Evolutionary conservation across 2,113 vertebrate genomes (phyloP).

Genomic region (Mixornis gularis): DNA sequence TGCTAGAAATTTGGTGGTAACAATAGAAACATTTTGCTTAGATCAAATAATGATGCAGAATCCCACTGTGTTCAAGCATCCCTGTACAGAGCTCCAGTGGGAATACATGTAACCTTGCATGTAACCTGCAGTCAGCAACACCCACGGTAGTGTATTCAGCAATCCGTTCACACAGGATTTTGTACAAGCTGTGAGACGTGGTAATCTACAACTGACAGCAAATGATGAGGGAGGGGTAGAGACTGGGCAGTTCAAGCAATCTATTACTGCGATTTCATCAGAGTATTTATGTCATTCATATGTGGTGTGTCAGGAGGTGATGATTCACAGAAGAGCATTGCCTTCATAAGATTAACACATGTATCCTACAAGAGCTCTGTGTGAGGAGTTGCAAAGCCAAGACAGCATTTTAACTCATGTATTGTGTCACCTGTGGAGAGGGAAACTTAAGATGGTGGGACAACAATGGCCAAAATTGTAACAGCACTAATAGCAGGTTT

Average conservation of each 20-base stretch:
- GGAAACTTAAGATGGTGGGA: neutral
- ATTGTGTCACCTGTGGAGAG: neutral
- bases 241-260: neutral
- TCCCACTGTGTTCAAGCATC: neutral
- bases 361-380: neutral
- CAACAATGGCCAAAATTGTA: neutral
- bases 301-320: neutral
- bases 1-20: neutral
- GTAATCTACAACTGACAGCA: neutral
- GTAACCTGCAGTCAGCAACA: neutral
- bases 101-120: neutral
- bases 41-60: neutral
- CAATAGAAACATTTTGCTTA: neutral
- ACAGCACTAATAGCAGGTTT: neutral
- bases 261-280: neutral
- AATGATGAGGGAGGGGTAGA: neutral
- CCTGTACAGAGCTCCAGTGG: neutral
- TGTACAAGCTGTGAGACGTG: neutral
- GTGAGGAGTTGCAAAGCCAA: neutral
- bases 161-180: neutral
- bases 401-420: neutral
- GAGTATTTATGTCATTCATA: neutral
- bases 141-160: neutral
- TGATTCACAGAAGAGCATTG: neutral
- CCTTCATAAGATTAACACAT: neutral